Conservation (phyloP, 2,888 invertebrate genomes). For the Agelastica alni region DNA sequence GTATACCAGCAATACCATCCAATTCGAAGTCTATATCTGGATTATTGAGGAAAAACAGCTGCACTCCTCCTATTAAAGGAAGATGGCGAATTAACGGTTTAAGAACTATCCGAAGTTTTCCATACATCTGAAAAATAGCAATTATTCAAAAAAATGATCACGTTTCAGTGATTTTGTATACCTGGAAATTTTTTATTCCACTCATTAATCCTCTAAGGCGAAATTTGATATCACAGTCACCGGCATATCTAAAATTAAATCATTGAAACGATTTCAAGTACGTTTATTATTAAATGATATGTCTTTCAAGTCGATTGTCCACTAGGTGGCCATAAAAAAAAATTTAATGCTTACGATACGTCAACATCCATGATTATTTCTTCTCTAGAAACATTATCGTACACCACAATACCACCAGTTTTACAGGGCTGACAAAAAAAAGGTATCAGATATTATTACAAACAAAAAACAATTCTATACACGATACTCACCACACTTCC, state of each 20-base stretch:
- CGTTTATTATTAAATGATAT: no score
- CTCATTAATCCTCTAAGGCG: constrained; percentile 80
- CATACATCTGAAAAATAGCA: constrained; percentile 72
- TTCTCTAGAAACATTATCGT: constrained; percentile 87
- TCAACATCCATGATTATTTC: constrained; percentile 98
- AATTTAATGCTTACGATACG: constrained; percentile 78
- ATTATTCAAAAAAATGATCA: neutral
- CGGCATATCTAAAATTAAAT: constrained; percentile 75
- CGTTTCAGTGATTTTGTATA: constrained; percentile 42
- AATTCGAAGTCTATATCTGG: constrained; percentile 96
- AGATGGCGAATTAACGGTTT: constrained; percentile 89
- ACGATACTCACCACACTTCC: constrained; percentile 87
- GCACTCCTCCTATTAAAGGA: constrained; percentile 94
- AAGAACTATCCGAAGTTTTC: constrained; percentile 89
- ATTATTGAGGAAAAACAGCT: constrained; percentile 94
- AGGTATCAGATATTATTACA: constrained; percentile 5
- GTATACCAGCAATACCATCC: constrained; percentile 90
- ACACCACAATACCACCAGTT: constrained; percentile 93
- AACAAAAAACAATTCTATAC: no score
- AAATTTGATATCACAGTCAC: constrained; percentile 95
- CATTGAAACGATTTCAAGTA: no score
- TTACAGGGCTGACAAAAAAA: constrained; percentile 76
- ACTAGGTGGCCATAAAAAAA: no score
- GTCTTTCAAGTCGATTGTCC: neutral
- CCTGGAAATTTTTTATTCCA: constrained; percentile 82